Evolutionary conservation across 2,113 vertebrate genomes (phyloP), one percentile per base, ranked within the genome.

Genomic region (Thamnophis sirtalis): DNA sequence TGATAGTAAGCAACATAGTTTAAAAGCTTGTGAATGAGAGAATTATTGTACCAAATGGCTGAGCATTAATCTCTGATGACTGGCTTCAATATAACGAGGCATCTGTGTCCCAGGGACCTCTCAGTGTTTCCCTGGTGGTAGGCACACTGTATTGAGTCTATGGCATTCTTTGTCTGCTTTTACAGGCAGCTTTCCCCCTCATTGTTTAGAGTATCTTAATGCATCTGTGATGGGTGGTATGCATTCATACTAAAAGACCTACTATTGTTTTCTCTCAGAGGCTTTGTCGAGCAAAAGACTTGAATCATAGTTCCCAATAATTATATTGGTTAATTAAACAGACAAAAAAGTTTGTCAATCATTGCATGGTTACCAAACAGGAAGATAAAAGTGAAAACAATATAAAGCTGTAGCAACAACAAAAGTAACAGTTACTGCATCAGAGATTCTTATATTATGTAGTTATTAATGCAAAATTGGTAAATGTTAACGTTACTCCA

Each of bases 281-380:
- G 98, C 98, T 98, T 98, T 98, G 98, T 98, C 91, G 91, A 97
- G 97, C 96, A 97, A 97, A 92, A 98, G 97, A 97, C 97, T 96
- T 96, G 97, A 97, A 96, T 97, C 97, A 97, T 91, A 95, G 97
- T 96, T 97, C 97, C 97, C 96, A 98, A 98, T 98, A 98, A 98
- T 98, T 98, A 98, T 97, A 98, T 98, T 97, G 98, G 97, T 98
- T 98, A 98, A 98, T 98, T 98, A 98, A 98, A 98, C 98, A 98
- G 97, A 98, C 97, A 98, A 98, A 97, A 98, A 98, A 98, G 97
- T 97, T 98, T 98, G 97, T 97, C 98, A 98, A 98, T 98, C 97
- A 97, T 96, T 97, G 97, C 97, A 96, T 60, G 94, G 98, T 98
- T 98, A 97, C 98, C 97, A 98, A 97, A 98, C 97, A 97, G 96